These are phyloP conservation scores for Allobates femoralis DNA, from an alignment of 2,797 vertebrate genomes.

Conservation along the genomic window DNA sequence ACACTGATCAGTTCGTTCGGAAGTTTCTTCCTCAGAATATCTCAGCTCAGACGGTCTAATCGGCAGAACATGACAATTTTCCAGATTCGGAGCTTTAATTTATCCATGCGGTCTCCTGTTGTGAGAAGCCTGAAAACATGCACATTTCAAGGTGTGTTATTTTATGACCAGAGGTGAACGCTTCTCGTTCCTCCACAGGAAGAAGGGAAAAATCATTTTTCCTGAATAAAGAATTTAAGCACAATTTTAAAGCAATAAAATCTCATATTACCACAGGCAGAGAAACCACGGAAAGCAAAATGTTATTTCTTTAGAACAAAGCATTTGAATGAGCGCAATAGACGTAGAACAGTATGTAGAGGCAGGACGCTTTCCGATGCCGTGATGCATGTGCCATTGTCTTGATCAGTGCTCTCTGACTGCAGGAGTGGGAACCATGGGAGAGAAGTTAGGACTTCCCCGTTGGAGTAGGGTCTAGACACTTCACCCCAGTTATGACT, in stretches of 20 bases:
- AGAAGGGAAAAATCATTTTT: constrained; percentile 27
- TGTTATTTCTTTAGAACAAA: neutral
- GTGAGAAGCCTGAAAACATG: constrained; percentile 2
- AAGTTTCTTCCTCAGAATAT: neutral
- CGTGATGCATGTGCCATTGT: neutral
- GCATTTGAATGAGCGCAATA: too few species aligned
- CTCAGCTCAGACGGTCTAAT: neutral
- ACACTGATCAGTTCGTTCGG: neutral
- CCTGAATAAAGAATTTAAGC: constrained; percentile 6
- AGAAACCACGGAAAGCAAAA: neutral
- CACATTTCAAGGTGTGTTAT: constrained; percentile 28
- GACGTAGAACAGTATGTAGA: neutral
- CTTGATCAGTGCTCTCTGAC: neutral
- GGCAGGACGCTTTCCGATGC: too few species aligned
- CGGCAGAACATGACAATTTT: constrained; percentile 26
- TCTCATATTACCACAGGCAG: neutral
- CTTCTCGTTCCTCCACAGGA: neutral
- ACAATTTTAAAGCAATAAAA: constrained; percentile 29
- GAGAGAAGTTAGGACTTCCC: neutral
- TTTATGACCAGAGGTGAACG: constrained; percentile 1
- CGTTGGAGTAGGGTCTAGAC: too few species aligned
- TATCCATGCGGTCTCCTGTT: neutral
- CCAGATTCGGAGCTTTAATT: constrained; percentile 4
- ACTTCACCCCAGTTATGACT: too few species aligned
- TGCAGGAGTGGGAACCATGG: too few species aligned